Conservation (phyloP, 2,888 invertebrate species). For the Sepiola atlantica region DNA sequence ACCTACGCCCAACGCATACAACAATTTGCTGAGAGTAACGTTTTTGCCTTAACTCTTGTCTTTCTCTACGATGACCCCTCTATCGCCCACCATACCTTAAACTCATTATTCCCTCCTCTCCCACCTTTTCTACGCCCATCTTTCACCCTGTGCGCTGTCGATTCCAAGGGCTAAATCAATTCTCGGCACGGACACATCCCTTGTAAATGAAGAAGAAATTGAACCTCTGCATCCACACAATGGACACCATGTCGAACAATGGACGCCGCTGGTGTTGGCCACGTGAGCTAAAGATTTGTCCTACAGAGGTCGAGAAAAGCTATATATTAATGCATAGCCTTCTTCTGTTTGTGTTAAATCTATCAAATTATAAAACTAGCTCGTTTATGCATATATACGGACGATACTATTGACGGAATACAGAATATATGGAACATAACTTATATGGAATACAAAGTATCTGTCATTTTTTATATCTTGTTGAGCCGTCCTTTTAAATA, state of each 20-base stretch:
- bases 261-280: neutral
- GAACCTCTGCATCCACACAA: neutral
- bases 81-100: neutral
- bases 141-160: neutral
- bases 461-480: too few relatives aligned
- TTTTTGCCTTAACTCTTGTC: neutral
- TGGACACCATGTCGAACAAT: neutral
- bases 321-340: too few relatives aligned
- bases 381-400: too few relatives aligned
- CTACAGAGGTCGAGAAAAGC: neutral
- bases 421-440: too few relatives aligned
- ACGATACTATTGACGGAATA: too few relatives aligned
- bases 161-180: conserved; percentile 32
- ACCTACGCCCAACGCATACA: neutral
- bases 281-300: neutral
- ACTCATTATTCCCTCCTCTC: neutral
- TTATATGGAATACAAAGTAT: too few relatives aligned
- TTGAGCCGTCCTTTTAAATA: too few relatives aligned
- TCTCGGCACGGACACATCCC: neutral
- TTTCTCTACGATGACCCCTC: neutral
- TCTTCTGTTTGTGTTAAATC: too few relatives aligned
- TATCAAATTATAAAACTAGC: too few relatives aligned
- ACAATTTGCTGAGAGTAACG: neutral
- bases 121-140: neutral
- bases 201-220: neutral